These are phyloP conservation scores for Paracyclopina nana DNA, from an alignment of 1,140 invertebrate genomes.

Conservation along the genomic window DNA sequence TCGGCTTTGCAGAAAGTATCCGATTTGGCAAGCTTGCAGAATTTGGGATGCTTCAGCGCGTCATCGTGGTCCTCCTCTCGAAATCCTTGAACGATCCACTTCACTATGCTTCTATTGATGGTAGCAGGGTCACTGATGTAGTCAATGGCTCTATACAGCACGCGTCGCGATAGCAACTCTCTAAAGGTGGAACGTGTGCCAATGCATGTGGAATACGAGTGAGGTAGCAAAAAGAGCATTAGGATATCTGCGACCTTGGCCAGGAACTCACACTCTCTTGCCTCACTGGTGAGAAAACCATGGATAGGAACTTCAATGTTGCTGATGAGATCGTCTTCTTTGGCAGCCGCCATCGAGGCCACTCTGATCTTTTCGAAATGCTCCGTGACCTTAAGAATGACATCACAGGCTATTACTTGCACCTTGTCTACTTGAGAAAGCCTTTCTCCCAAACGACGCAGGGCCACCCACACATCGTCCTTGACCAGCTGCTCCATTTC, in stretches of 20 bases:
- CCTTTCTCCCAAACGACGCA: neutral
- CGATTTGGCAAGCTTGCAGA: neutral
- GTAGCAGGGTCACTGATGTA: neutral
- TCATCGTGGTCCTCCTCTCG: neutral
- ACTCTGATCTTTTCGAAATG: neutral
- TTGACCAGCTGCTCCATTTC: too few relatives aligned
- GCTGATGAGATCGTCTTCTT: too few relatives aligned
- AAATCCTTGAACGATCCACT: neutral
- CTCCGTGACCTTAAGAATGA: neutral
- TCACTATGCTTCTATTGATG: neutral
- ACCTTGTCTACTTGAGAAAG: neutral
- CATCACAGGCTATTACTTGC: neutral
- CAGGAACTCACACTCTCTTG: neutral
- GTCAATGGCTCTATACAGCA: neutral
- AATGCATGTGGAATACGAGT: conserved; percentile 22
- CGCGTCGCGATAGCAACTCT: neutral
- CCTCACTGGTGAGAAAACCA: neutral
- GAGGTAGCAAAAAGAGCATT: neutral
- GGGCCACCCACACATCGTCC: neutral
- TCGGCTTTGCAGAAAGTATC: conserved; percentile 41
- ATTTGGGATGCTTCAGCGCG: too few relatives aligned
- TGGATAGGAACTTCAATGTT: neutral
- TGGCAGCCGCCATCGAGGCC: too few relatives aligned
- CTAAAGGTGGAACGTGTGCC: conserved; percentile 23
- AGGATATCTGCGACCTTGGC: neutral